phyloP scores from a whole-genome alignment of 1,140 invertebrate species.

The Bursaphelenchus mucronatus region DNA sequence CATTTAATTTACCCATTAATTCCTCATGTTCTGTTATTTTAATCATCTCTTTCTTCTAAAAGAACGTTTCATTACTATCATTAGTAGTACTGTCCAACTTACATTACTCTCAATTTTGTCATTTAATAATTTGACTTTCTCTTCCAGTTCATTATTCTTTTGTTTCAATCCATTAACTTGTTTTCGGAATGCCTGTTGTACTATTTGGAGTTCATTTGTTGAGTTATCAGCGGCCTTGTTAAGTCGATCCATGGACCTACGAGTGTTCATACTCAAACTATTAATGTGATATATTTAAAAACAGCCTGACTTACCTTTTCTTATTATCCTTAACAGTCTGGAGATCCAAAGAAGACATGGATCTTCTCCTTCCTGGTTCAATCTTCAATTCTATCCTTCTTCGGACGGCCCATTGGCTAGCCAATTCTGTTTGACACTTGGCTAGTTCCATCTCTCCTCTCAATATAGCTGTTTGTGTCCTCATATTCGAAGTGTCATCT shows the following conservation, averaged over 20 bases:
- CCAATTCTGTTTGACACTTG: slow-evolving; percentile 23
- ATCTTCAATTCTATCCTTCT: background rate
- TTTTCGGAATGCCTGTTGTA: slow-evolving; percentile 33
- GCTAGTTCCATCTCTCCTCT: slow-evolving; percentile 54
- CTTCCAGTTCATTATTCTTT: slow-evolving; percentile 26
- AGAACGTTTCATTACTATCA: background rate
- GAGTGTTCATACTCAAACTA: too few relatives aligned
- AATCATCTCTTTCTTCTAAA: slow-evolving; percentile 17
- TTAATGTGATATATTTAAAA: too few relatives aligned
- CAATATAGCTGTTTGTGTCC: slow-evolving; percentile 46
- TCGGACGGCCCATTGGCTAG: background rate
- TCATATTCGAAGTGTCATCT: slow-evolving; percentile 39
- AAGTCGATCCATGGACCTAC: slow-evolving; percentile 4
- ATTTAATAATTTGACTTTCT: slow-evolving; percentile 23
- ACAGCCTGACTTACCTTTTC: too few relatives aligned
- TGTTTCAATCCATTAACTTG: slow-evolving; percentile 29
- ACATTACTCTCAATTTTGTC: slow-evolving; percentile 14
- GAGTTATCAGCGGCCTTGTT: background rate
- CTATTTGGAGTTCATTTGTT: slow-evolving; percentile 1
- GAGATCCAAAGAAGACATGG: too few relatives aligned
- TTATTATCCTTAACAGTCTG: too few relatives aligned
- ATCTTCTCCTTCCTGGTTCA: too few relatives aligned
- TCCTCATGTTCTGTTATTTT: slow-evolving; percentile 25
- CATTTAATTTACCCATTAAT: slow-evolving; percentile 19
- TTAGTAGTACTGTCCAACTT: background rate